Conservation (phyloP, 2,797 vertebrate genomes). For the Pteropus rufus region DNA sequence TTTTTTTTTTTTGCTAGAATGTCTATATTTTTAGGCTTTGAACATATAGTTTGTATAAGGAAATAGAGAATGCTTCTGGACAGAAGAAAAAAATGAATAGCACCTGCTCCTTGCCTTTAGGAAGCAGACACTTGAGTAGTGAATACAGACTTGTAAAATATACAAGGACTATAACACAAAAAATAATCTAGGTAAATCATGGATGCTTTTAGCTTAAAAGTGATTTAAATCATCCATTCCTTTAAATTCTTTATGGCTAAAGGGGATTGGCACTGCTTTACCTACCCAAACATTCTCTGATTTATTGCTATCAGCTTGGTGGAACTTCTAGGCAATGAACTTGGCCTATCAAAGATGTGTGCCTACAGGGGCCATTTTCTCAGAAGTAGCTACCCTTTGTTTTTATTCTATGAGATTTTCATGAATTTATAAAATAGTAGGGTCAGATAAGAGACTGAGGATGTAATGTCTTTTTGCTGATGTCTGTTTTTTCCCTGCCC, state of each 20-base stretch:
- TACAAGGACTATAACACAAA: not conserved
- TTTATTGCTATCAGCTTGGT: not conserved
- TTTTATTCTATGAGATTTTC: not conserved
- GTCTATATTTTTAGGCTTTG: not conserved
- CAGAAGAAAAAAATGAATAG: not conserved
- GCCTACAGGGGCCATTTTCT: not conserved
- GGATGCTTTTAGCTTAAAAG: not conserved
- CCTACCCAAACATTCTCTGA: not conserved
- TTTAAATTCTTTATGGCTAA: conserved; percentile 32
- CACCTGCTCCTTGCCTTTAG: not conserved
- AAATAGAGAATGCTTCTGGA: not conserved
- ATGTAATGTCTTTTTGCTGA: not conserved
- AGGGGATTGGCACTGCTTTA: not conserved
- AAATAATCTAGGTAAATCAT: not conserved
- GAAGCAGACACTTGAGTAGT: not conserved
- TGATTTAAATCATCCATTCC: conserved; percentile 22
- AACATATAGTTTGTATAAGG: not conserved
- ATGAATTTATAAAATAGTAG: not conserved
- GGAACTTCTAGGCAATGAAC: conserved; percentile 32
- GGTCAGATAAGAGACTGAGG: not conserved
- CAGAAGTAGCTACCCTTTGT: not conserved
- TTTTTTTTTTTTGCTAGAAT: not conserved
- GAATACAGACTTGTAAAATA: not conserved
- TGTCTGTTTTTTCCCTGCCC: not conserved
- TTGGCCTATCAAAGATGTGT: not conserved